These are phyloP conservation scores for Hydrocynus forskahlii DNA, from an alignment of 2,797 vertebrate species.

Conservation along the genomic window DNA sequence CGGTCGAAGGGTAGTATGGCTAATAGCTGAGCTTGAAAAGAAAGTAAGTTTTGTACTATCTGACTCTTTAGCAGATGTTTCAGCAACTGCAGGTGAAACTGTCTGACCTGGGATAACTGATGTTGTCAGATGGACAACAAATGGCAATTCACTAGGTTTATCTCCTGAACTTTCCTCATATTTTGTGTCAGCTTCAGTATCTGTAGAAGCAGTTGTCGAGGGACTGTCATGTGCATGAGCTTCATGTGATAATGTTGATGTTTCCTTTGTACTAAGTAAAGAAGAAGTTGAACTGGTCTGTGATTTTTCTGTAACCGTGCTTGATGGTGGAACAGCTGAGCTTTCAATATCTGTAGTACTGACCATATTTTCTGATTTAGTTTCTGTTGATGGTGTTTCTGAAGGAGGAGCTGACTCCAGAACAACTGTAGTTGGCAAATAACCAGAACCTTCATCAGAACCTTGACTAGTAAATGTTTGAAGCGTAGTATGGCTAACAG, in stretches of 20 bases:
- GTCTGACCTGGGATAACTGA: conserved; percentile 14
- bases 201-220: conserved; percentile 17
- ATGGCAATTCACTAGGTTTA: background rate
- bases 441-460: conserved; percentile 36
- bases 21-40: background rate
- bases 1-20: background rate
- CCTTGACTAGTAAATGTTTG: background rate
- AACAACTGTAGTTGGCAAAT: conserved; percentile 13
- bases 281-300: background rate
- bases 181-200: conserved; percentile 4
- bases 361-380: no score
- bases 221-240: background rate
- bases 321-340: background rate
- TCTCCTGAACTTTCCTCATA: conserved; percentile 47
- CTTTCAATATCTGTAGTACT: no score
- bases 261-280: background rate
- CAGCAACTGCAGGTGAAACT: conserved; percentile 6
- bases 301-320: background rate
- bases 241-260: background rate
- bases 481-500: background rate
- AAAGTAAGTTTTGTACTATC: background rate
- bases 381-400: conserved; percentile 4
- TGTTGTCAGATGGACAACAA: conserved; percentile 5
- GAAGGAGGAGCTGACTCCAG: conserved; percentile 39
- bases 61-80: background rate